Evolutionary conservation across 1,140 invertebrate species (phyloP).

Genomic region (Ceratina calcarata): DNA sequence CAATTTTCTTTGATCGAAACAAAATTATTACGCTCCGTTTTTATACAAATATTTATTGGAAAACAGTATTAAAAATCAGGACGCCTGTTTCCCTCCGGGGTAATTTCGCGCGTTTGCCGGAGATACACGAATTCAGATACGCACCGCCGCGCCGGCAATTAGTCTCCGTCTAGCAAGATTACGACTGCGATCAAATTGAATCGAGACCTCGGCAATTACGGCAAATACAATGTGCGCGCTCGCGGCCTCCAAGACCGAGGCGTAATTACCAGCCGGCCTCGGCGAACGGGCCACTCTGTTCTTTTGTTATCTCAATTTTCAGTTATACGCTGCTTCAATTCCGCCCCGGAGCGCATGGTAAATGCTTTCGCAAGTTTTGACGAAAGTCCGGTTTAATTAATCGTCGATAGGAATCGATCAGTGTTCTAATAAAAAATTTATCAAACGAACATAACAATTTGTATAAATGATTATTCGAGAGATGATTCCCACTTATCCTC

Average conservation of each 20-base stretch:
- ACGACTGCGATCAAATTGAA: constrained; percentile 52
- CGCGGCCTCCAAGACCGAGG: constrained; percentile 2
- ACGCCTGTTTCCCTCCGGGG: background rate
- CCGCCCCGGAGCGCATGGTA: background rate
- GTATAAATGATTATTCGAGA: background rate
- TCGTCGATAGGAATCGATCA: background rate
- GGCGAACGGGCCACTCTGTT: constrained; percentile 23
- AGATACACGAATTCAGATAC: constrained; percentile 54
- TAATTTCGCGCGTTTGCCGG: constrained; percentile 38
- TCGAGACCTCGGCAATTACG: constrained; percentile 47
- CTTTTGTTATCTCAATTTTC: constrained; percentile 50
- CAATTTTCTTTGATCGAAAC: no score
- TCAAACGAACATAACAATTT: no score
- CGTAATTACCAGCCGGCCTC: constrained; percentile 28
- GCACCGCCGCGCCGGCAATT: constrained; percentile 34
- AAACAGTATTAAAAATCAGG: background rate
- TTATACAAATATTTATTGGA: no score
- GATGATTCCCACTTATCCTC: background rate
- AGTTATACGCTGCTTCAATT: constrained; percentile 25
- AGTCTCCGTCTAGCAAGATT: constrained; percentile 46
- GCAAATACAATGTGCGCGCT: constrained; percentile 48
- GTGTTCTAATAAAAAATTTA: no score
- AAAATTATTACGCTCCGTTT: no score
- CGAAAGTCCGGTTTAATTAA: background rate
- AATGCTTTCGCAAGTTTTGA: background rate